Conservation (phyloP, 2,797 vertebrate genomes). For the Agapornis canus region DNA sequence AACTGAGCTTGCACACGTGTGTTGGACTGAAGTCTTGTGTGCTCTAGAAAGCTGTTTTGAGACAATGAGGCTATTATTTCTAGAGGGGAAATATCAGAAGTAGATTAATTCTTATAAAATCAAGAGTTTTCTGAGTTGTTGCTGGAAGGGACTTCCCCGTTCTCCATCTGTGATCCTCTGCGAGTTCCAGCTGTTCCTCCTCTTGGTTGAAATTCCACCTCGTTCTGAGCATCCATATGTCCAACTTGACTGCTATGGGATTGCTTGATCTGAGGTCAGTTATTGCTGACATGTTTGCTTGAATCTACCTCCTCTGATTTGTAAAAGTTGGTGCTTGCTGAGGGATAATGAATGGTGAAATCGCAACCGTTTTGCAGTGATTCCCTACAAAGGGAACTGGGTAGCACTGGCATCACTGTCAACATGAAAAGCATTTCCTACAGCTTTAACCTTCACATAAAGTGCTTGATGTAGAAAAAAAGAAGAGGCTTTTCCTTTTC, state of each 20-base stretch:
- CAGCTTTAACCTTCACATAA: not conserved
- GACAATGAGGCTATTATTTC: fast-evolving
- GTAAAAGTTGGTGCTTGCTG: not conserved
- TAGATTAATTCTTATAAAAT: not conserved
- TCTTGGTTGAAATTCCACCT: not conserved
- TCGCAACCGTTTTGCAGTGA: fast-evolving
- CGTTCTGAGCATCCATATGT: fast-evolving
- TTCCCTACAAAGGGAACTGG: not conserved
- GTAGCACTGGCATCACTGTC: not conserved
- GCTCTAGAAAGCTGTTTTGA: not conserved
- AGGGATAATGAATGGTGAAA: not conserved
- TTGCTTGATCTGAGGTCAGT: not conserved
- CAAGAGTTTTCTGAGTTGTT: not conserved
- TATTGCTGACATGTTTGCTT: not conserved
- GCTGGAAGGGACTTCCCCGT: fast-evolving
- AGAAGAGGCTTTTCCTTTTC: not conserved
- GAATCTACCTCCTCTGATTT: not conserved
- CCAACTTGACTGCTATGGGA: not conserved
- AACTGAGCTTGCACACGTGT: no score
- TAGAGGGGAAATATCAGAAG: no score
- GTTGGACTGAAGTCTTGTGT: not conserved
- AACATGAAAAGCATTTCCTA: not conserved
- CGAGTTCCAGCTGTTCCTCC: not conserved
- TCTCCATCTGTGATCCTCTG: fast-evolving
- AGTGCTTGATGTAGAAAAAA: not conserved